Conservation (phyloP, 2,888 invertebrate species). For the Cecidostiba fungosa region DNA sequence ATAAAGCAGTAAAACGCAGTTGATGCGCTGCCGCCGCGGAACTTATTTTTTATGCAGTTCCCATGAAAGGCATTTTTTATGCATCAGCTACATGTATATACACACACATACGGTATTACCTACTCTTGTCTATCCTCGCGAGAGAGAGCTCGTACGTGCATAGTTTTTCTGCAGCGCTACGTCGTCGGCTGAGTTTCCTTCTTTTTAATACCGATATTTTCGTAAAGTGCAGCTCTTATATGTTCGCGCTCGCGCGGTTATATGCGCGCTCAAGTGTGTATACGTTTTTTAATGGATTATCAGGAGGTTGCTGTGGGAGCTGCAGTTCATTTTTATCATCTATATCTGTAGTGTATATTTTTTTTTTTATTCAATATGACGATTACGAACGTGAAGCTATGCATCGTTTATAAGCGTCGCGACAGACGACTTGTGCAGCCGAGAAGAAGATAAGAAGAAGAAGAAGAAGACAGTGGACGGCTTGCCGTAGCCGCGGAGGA, state of each 20-base stretch:
- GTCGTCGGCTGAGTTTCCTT: background rate
- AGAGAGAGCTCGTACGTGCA: background rate
- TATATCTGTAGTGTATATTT: too few relatives aligned
- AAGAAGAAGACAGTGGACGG: conserved; percentile 9
- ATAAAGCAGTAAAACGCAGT: conserved; percentile 40
- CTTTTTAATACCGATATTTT: background rate
- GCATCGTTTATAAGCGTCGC: too few relatives aligned
- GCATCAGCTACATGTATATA: conserved; percentile 61
- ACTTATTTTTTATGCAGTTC: conserved; percentile 38
- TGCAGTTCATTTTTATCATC: too few relatives aligned
- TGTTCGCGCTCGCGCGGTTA: background rate
- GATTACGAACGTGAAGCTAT: too few relatives aligned
- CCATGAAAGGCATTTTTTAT: conserved; percentile 64
- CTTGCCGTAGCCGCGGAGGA: conserved; percentile 6
- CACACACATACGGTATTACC: background rate
- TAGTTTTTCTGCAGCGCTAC: background rate
- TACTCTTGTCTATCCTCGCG: background rate
- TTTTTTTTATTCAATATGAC: too few relatives aligned
- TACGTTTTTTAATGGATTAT: background rate
- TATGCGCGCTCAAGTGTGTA: background rate
- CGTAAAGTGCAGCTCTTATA: background rate
- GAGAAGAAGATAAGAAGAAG: background rate
- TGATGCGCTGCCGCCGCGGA: background rate
- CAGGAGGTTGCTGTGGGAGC: background rate
- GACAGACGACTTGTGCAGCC: background rate